Conservation (phyloP, 1,140 invertebrate species). For the Drosophila persimilis region DNA sequence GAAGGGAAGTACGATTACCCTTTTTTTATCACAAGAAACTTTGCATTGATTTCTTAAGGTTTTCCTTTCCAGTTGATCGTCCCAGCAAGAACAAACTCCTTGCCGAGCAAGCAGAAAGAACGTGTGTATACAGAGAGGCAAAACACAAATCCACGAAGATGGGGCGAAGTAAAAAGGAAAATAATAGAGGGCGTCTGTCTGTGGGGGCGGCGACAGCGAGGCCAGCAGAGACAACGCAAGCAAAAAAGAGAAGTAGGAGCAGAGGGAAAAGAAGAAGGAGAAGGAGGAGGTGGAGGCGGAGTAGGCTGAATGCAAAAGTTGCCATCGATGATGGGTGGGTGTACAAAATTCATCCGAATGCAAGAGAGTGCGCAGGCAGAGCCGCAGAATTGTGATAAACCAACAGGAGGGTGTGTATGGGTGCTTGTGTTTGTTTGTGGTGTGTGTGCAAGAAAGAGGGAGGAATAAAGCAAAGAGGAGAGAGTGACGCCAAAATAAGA, state of each 20-base stretch:
- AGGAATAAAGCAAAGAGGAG: constrained; percentile 38
- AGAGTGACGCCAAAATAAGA: constrained; percentile 67
- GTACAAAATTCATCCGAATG: constrained; percentile 73
- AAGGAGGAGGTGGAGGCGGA: constrained; percentile 28
- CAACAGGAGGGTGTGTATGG: constrained; percentile 51
- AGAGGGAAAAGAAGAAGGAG: background rate
- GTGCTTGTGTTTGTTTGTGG: background rate
- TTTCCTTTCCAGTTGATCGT: constrained; percentile 28
- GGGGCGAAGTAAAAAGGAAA: constrained; percentile 51
- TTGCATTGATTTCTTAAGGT: constrained; percentile 11
- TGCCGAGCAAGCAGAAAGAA: constrained; percentile 16
- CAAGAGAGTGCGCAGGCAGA: constrained; percentile 37
- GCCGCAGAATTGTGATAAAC: constrained; percentile 48
- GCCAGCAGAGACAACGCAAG: constrained; percentile 34
- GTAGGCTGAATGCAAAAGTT: constrained; percentile 64
- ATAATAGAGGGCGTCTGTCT: constrained; percentile 56
- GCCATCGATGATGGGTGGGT: constrained; percentile 66
- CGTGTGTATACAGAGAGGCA: no score
- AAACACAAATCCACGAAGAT: constrained; percentile 38
- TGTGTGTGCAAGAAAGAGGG: constrained; percentile 26
- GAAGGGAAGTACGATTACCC: background rate
- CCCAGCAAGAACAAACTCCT: constrained; percentile 49
- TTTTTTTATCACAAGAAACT: background rate
- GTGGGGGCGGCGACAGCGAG: constrained; percentile 72
- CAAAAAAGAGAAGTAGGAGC: constrained; percentile 10